Evolutionary conservation across 1,140 invertebrate species (phyloP), one percentile per base, ranked within the genome.

Genomic region (Uloborus diversus): DNA sequence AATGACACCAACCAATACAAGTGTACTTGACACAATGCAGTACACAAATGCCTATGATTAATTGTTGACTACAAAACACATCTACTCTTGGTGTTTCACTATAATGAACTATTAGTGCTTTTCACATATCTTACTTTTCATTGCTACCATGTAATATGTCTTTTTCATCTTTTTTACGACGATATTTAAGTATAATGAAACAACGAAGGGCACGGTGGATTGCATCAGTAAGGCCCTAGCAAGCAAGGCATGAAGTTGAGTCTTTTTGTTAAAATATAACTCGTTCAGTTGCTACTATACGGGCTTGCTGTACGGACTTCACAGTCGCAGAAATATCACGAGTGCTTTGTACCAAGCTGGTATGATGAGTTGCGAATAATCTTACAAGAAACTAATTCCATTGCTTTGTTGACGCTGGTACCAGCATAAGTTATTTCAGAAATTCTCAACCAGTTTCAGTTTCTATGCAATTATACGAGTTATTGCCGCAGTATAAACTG

Each of bases 31-130:
- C n/a, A n/a, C n/a, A n/a, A n/a, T n/a, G n/a, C n/a, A 53, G n/a
- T 53, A 75, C 71, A 75, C 56, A 32, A 27, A 75, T 49, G 59
- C 59, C 71, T 75, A 75, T 37, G 27, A 51, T 51, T 64, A 64
- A 75, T 20, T 61, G 42, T 37, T 70, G 68, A 23, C 68, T 70
- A 70, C 68, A 70, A 20, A 70, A 68, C 56, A 70, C 49, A 75
- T 27, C 71, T 75, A 75, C 42, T 35, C 3, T 23, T 14, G 28
- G 71, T 73, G 57, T 11, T 59, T 59, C 64, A 62, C 71, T 75
- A 75, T 64, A 59, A 42, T 14, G 49, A 42, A 49, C 56, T 75
- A 75, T 30, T 17, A 75, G 71, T 75, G 71, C 71, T 71, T 33
- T 33, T 68, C 23, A 71, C 47, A 28, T 59, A 28, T 47, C 28